Evolutionary conservation across 2,113 vertebrate genomes (phyloP).

Genomic region (Antigone vipio): DNA sequence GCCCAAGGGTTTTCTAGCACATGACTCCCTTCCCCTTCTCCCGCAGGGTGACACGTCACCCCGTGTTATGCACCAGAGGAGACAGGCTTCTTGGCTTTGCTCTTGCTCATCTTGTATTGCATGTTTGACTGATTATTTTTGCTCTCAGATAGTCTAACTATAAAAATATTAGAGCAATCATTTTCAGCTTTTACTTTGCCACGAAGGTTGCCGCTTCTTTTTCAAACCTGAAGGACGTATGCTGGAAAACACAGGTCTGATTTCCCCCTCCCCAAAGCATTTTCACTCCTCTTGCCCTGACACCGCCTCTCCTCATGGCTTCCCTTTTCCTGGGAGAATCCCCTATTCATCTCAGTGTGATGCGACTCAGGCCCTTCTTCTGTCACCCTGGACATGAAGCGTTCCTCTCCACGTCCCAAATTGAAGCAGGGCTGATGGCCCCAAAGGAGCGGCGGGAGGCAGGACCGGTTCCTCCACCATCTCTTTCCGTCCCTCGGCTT

Average conservation of each 20-base stretch:
- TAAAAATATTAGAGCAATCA: background rate
- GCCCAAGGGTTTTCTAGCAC: background rate
- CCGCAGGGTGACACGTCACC: background rate
- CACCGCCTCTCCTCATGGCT: rapidly evolving
- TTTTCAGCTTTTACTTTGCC: background rate
- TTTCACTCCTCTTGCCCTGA: background rate
- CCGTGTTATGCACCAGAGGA: rapidly evolving
- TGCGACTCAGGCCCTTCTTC: background rate
- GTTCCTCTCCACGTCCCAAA: too few species aligned
- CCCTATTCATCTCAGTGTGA: rapidly evolving
- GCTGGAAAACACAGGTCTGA: rapidly evolving
- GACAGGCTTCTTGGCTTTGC: background rate
- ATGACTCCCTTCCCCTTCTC: background rate
- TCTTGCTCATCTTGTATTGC: background rate
- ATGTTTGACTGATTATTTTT: background rate
- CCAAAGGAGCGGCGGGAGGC: rapidly evolving
- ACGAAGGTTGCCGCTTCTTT: rapidly evolving
- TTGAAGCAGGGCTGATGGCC: background rate
- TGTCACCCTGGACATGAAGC: rapidly evolving
- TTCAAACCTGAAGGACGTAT: background rate
- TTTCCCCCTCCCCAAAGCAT: rapidly evolving
- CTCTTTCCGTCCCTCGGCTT: background rate
- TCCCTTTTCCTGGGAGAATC: background rate
- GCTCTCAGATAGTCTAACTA: background rate
- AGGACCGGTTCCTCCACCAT: background rate